A percentile compares a stretch with the other conserved stretches of the same genome.
phyloP scores from a whole-genome alignment of 2,797 vertebrate genomes.

The Xenops minutus region DNA sequence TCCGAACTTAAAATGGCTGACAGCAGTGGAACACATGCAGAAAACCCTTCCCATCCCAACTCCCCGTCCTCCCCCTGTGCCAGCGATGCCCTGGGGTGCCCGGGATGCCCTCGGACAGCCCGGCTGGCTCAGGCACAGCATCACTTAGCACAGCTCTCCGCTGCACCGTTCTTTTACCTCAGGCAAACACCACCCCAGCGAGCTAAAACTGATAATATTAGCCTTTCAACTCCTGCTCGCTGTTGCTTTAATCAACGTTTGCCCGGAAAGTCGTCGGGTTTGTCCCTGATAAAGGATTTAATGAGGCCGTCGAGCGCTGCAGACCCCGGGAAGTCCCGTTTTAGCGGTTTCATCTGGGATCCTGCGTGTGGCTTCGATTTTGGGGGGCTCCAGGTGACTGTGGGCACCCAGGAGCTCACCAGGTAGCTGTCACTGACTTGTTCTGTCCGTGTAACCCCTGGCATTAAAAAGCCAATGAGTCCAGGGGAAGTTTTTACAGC shows the following conservation, averaged over 20 bases:
- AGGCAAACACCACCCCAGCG: not conserved
- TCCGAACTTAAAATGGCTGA: slow-evolving; percentile 71
- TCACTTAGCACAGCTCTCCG: not conserved
- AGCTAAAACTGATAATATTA: not conserved
- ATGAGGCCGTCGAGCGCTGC: not conserved
- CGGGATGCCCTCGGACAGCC: not conserved
- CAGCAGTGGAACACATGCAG: not conserved
- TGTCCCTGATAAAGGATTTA: not conserved
- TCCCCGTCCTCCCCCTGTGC: not conserved
- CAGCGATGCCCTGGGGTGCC: not conserved
- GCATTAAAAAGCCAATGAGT: not conserved
- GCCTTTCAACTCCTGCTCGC: not conserved
- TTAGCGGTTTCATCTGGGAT: accelerated
- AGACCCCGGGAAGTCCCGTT: not conserved
- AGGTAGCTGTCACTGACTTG: accelerated
- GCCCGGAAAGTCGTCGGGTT: not conserved
- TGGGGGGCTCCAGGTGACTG: not conserved
- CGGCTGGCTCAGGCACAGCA: not conserved
- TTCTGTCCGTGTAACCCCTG: accelerated
- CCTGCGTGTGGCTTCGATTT: accelerated
- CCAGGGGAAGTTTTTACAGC: not conserved
- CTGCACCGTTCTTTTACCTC: not conserved
- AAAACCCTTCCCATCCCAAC: not conserved
- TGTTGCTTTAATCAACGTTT: not conserved
- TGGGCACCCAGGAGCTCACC: accelerated